Evolutionary conservation across 35 echinoderm and acorn worm genomes (phyloP).

Genomic region (Apostichopus californicus): DNA sequence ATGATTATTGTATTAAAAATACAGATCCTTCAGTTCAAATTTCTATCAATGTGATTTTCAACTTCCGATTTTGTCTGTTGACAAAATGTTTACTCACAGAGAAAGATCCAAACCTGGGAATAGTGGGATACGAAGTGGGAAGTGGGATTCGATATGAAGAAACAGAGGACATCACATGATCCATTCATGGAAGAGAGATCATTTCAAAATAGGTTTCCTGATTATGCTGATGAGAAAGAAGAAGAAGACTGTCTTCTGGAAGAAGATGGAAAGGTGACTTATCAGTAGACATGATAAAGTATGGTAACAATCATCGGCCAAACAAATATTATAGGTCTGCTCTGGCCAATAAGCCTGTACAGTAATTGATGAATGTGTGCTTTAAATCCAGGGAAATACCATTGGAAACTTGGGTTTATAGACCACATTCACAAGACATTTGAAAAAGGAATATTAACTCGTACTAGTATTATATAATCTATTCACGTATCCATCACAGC

Average conservation of each 20-base stretch:
- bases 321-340: background rate
- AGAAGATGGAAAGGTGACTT: background rate
- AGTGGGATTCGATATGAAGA: background rate
- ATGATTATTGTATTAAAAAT: too few relatives aligned
- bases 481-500: too few relatives aligned
- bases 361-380: background rate
- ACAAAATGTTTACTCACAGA: background rate
- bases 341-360: background rate
- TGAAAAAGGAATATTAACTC: too few relatives aligned
- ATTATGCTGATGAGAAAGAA: slow-evolving; percentile 4
- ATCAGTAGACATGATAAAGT: background rate
- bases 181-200: slow-evolving; percentile 8
- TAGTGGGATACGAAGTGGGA: too few relatives aligned
- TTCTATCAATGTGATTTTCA: background rate
- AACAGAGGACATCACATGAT: slow-evolving; percentile 11
- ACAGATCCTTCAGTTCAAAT: too few relatives aligned
- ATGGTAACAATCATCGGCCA: background rate
- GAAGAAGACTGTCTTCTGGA: background rate
- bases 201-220: slow-evolving; percentile 28
- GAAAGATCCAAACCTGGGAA: background rate
- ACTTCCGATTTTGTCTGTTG: background rate
- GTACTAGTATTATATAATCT: too few relatives aligned
- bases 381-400: too few relatives aligned
- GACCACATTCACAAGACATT: too few relatives aligned
- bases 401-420: too few relatives aligned